A percentile compares a stretch with the other conserved stretches of the same genome.
These are phyloP conservation scores for Rissa tridactyla DNA, from an alignment of 2,113 vertebrate species.

Conservation along the genomic window DNA sequence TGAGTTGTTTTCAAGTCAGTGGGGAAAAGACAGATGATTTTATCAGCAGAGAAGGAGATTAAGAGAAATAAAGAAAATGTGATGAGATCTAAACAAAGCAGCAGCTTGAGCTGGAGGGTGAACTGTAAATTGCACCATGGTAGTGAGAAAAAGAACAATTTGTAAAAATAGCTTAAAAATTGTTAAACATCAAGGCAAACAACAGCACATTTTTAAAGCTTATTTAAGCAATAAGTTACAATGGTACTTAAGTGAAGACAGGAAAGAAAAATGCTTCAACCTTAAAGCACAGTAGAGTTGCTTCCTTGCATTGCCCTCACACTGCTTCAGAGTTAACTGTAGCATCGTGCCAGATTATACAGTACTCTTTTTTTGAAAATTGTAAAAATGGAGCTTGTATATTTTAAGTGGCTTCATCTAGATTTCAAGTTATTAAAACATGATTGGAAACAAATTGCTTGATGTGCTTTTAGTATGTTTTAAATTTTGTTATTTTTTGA, in stretches of 20 bases:
- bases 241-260: not conserved
- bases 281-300: not conserved
- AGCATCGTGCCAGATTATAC: not conserved
- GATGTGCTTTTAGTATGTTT: not conserved
- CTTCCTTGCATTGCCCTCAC: not conserved
- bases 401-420: not conserved
- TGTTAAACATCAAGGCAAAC: not conserved
- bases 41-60: not conserved
- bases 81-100: conserved; percentile 9
- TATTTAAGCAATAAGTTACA: not conserved
- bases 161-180: not conserved
- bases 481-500: not conserved
- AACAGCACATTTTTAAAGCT: not conserved
- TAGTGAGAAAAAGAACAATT: not conserved
- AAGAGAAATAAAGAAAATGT: conserved; percentile 16
- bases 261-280: not conserved
- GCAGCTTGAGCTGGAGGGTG: not conserved
- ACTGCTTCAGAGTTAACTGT: not conserved
- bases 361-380: not conserved
- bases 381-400: not conserved
- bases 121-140: not conserved
- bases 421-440: not conserved
- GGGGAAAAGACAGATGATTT: not conserved
- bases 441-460: not conserved
- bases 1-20: conserved; percentile 10